These are phyloP conservation scores for Gnathonemus echidnorhynchus DNA, from an alignment of 2,113 vertebrate genomes.

Conservation along the genomic window DNA sequence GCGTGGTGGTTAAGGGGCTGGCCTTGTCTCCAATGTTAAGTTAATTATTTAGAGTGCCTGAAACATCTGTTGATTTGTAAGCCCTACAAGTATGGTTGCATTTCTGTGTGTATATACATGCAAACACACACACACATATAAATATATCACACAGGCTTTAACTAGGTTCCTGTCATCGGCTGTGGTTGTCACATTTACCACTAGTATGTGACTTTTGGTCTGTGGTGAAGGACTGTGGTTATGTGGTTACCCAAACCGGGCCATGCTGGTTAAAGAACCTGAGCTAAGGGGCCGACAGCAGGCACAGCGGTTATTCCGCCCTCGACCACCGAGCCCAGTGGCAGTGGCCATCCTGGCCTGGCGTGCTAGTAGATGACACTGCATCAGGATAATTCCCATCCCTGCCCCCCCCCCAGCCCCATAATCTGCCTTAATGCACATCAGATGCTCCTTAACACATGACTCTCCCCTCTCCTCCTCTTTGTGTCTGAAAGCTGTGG, in stretches of 20 bases:
- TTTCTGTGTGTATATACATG: not conserved
- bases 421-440: conserved; percentile 78
- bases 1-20: not conserved
- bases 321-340: conserved; percentile 55
- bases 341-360: conserved; percentile 71
- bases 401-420: conserved; percentile 50
- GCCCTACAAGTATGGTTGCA: not conserved
- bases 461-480: conserved; percentile 50
- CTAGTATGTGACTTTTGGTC: not conserved
- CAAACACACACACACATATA: not conserved
- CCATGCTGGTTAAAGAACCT: conserved; percentile 54
- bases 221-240: not conserved
- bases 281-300: not conserved
- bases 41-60: not conserved
- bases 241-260: not conserved
- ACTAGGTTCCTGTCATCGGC: not conserved
- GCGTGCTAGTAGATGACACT: conserved; percentile 63
- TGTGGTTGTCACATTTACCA: not conserved
- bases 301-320: conserved; percentile 58
- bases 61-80: not conserved
- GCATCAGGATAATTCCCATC: conserved; percentile 69
- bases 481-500: not conserved
- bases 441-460: conserved; percentile 75
- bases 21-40: not conserved
- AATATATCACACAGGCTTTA: not conserved